Evolutionary conservation across 30 jellyfish, hydroid and myxozoan genomes (phyloP), one percentile per base, ranked within the genome.

Genomic region (Aurelia aurita): DNA sequence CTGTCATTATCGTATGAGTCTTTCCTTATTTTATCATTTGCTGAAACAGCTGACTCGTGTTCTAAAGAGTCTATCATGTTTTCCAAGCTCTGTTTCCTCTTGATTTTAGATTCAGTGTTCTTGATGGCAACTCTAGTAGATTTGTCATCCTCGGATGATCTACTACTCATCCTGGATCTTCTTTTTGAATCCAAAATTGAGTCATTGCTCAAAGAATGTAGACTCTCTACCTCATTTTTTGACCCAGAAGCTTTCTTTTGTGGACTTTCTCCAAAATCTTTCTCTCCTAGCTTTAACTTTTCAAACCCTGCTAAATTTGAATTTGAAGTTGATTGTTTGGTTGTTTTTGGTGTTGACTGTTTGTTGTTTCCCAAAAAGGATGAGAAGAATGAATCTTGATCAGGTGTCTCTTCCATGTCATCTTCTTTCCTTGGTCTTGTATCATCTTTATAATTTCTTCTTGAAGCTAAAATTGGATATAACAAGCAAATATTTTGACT

Each of bases 261-360:
- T 6, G 51, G 51, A 39, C 16, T 39, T 0, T 39, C 13, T 39
- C 2, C 9, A 0, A 8, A 1, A 39, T 39, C 51, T 39, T 39
- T 39, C 51, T 4, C 9, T 39, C 51, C 51, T 7, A 39, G 18
- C 51, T 39, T 39, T 39, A 39, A 39, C 51, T 7, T 39, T 39
- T 39, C 51, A 39, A 39, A 39, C 51, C 51, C 51, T 8, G 0
- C 51, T 39, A 6, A 15, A 39, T 39, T 39, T 6, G 51, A 39
- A 39, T 39, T 39, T 39, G 16, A 15, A 39, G 51, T 39, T 39
- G 51, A 39, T 9, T 5, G 77, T 35, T 20, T 57, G 18, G 51
- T 64, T 44, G 69, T 3, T 51, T 69, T 65, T n/a, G 83, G 90
- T 11, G 83, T 69, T 64, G 90, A 69, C 6, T 80, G 90, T 14